Base-by-base conservation (phyloP, 2,888 invertebrate species). In the Dendrolimus houi region DNA sequence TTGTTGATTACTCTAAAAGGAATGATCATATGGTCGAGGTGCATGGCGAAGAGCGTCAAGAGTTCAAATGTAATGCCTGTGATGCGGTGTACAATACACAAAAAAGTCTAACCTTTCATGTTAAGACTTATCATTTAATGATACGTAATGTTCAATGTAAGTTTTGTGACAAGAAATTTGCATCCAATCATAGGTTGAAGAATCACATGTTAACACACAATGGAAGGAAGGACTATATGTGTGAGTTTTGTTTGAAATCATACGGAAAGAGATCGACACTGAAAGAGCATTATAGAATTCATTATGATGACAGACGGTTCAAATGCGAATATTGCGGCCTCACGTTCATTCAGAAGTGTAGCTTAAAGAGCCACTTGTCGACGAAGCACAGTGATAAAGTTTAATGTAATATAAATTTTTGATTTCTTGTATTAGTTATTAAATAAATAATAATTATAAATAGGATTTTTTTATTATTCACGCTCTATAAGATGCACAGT, bases 141-240 rank as follows among this genome's bases (percentile, higher is more conserved):
- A 65, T 68, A 41, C 66, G 61, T 7, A 62, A 57, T 6, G 61
- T 64, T 12, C 58, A 64, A 42, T 79, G 77, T 54, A 13, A 62
- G 0, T 53, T 64, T 9, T 79, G 79, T 29, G 70, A 69, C 2
- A 73, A 54, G 56, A 59, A 54, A 0, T 74, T 66, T 42, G 67
- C 60, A 40, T 60, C 54, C 2, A 71, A 75, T 17, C 68, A 68
- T 12, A 75, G 77, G 47, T 64, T 85, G 52, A 77, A 75, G 29
- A 72, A 73, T 1, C 89, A 89, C 61, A 71, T 78, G 69, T 66
- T 85, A 9, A 83, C 75, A 13, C 91, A 91, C 63, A 81, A 85
- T 0, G 83, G 79, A 0, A 72, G 72, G 1, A 87, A 82, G 61
- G 81, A 85, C 8, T 89, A 79, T 52, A 71, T 82, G 29, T 87